Evolutionary conservation across 2,888 invertebrate species (phyloP).

Genomic region (Bruchidius siliquastri): DNA sequence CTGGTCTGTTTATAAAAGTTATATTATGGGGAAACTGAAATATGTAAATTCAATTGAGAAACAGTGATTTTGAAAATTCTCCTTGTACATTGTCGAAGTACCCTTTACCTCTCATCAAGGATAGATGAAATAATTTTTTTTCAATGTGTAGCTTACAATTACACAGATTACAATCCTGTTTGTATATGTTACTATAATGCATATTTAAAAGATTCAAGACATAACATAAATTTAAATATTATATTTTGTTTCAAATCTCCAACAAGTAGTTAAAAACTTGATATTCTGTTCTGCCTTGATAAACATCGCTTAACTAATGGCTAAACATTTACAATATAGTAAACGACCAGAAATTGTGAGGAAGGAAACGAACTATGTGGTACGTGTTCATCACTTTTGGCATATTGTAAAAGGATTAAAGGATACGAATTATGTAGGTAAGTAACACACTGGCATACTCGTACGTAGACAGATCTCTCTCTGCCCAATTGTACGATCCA

Average conservation of each 20-base stretch:
- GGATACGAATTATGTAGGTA: slow-evolving; percentile 9
- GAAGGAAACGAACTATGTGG: background rate
- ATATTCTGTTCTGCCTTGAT: background rate
- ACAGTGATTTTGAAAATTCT: too few relatives aligned
- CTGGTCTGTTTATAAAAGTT: too few relatives aligned
- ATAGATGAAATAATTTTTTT: too few relatives aligned
- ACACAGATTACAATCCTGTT: too few relatives aligned
- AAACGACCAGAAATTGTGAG: background rate
- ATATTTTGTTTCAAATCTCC: background rate
- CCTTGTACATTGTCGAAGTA: too few relatives aligned
- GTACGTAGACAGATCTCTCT: background rate
- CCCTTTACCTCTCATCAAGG: too few relatives aligned
- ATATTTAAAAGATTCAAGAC: too few relatives aligned
- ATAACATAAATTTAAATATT: background rate
- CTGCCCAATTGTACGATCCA: background rate
- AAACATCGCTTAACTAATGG: background rate
- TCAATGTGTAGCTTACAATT: too few relatives aligned
- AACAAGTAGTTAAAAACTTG: background rate
- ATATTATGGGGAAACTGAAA: too few relatives aligned
- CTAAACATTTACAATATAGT: background rate
- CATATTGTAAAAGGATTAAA: background rate
- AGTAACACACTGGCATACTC: slow-evolving; percentile 7
- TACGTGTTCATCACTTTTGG: background rate
- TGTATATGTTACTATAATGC: too few relatives aligned
- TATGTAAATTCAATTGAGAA: too few relatives aligned